Conservation (phyloP, 1,140 invertebrate species). For the Papilio aristodemus region DNA sequence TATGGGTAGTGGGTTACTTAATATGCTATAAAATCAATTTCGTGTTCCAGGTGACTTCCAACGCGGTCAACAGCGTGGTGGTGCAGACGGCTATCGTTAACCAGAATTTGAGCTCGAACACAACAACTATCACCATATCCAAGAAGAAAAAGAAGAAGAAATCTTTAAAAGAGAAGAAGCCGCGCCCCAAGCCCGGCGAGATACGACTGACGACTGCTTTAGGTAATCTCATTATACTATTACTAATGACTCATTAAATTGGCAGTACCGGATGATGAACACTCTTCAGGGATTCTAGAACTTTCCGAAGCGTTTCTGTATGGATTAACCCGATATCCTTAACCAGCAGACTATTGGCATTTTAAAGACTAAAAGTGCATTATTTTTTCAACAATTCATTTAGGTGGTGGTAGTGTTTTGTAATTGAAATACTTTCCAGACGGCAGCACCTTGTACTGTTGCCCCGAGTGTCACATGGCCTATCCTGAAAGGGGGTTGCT, state of each 20-base stretch:
- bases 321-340: too few relatives aligned
- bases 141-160: conserved; percentile 93
- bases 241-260: neutral
- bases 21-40: conserved; percentile 20
- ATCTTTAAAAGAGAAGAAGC: conserved; percentile 88
- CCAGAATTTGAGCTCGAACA: conserved; percentile 70
- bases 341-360: too few relatives aligned
- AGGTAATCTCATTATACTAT: conserved; percentile 42
- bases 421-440: conserved; percentile 78
- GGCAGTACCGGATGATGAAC: too few relatives aligned
- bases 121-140: conserved; percentile 65
- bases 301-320: too few relatives aligned
- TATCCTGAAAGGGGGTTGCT: conserved; percentile 90
- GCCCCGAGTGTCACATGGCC: conserved; percentile 92
- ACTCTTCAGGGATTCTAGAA: too few relatives aligned
- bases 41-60: conserved; percentile 55
- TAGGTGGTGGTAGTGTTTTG: too few relatives aligned
- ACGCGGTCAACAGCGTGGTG: conserved; percentile 56
- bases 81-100: conserved; percentile 81
- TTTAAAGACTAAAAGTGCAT: too few relatives aligned
- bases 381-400: too few relatives aligned
- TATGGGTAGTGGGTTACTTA: neutral
- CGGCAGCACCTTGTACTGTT: conserved; percentile 90
- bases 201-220: conserved; percentile 90
- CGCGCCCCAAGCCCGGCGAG: conserved; percentile 89